A percentile compares a stretch with the other conserved stretches of the same genome.
These are phyloP conservation scores for Brachyopa scutellaris DNA, from an alignment of 2,888 invertebrate genomes.

Conservation along the genomic window DNA sequence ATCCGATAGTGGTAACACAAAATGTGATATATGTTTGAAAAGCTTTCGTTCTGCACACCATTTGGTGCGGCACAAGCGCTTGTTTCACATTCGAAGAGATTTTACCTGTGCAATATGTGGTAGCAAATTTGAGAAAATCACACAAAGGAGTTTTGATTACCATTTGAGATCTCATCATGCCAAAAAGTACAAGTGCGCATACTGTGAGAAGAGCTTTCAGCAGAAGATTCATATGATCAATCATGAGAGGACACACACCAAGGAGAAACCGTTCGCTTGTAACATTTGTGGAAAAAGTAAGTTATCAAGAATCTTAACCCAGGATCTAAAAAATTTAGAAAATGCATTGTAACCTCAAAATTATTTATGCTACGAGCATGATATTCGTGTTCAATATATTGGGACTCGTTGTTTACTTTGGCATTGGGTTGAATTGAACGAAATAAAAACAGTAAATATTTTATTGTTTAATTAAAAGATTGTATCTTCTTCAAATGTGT, in stretches of 20 bases:
- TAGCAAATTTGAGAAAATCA: slow-evolving; percentile 74
- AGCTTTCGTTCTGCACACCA: slow-evolving; percentile 74
- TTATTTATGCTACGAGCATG: too few relatives aligned
- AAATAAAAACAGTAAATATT: too few relatives aligned
- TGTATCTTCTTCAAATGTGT: too few relatives aligned
- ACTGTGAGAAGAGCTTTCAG: slow-evolving; percentile 75
- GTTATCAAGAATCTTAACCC: slow-evolving; percentile 9
- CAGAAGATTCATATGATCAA: slow-evolving; percentile 75
- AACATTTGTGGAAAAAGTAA: slow-evolving; percentile 74
- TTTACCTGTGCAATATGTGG: slow-evolving; percentile 75
- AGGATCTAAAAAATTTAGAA: too few relatives aligned
- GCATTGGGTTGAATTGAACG: too few relatives aligned
- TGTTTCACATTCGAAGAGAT: slow-evolving; percentile 74
- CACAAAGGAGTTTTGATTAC: slow-evolving; percentile 74
- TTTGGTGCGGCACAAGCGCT: slow-evolving; percentile 73
- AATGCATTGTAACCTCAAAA: too few relatives aligned
- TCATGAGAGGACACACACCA: slow-evolving; percentile 75
- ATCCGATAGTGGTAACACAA: slow-evolving; percentile 68
- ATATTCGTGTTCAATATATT: too few relatives aligned
- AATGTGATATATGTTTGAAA: slow-evolving; percentile 74
- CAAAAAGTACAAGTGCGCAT: slow-evolving; percentile 75
- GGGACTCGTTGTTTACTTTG: too few relatives aligned
- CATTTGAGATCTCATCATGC: slow-evolving; percentile 75
- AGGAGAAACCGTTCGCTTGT: slow-evolving; percentile 75
- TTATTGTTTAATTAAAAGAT: too few relatives aligned